These are phyloP conservation scores for Heloderma charlesbogerti DNA, from an alignment of 2,113 vertebrate genomes.

Conservation along the genomic window DNA sequence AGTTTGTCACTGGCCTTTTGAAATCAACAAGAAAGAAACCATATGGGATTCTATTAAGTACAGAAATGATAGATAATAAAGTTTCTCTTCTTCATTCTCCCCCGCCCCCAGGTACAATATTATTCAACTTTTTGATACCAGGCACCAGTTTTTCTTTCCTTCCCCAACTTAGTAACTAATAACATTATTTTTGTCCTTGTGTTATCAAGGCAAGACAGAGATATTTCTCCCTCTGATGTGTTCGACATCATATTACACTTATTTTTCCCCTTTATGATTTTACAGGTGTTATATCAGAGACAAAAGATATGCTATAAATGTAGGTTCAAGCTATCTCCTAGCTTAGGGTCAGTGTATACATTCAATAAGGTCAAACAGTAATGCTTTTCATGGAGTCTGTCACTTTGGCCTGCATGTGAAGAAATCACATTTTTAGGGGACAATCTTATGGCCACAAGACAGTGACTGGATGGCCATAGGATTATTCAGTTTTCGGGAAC, in stretches of 20 bases:
- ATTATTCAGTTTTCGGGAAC: no score
- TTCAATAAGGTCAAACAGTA: background rate
- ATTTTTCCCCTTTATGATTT: slow-evolving; percentile 31
- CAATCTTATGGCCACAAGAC: no score
- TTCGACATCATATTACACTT: slow-evolving; percentile 6
- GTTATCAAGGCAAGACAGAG: slow-evolving; percentile 15
- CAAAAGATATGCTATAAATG: background rate
- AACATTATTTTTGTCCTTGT: slow-evolving; percentile 16
- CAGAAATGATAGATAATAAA: slow-evolving; percentile 31
- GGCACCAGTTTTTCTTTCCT: background rate
- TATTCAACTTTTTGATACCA: slow-evolving; percentile 39
- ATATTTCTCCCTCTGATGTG: slow-evolving; percentile 21
- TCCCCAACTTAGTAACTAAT: slow-evolving; percentile 7
- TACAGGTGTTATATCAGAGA: background rate
- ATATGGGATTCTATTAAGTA: slow-evolving; percentile 55
- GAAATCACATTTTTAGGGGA: background rate
- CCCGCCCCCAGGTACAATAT: background rate
- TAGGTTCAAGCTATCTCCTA: background rate
- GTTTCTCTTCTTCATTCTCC: background rate
- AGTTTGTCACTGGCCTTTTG: slow-evolving; percentile 57
- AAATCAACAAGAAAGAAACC: slow-evolving; percentile 49
- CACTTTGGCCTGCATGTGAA: background rate
- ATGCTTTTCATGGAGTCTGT: background rate
- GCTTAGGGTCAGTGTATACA: background rate
- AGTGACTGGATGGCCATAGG: no score